Percentiles rank a stretch among this genome's conserved stretches.
phyloP scores from a whole-genome alignment of 2,797 vertebrate genomes.

The Hyperoplus immaculatus region DNA sequence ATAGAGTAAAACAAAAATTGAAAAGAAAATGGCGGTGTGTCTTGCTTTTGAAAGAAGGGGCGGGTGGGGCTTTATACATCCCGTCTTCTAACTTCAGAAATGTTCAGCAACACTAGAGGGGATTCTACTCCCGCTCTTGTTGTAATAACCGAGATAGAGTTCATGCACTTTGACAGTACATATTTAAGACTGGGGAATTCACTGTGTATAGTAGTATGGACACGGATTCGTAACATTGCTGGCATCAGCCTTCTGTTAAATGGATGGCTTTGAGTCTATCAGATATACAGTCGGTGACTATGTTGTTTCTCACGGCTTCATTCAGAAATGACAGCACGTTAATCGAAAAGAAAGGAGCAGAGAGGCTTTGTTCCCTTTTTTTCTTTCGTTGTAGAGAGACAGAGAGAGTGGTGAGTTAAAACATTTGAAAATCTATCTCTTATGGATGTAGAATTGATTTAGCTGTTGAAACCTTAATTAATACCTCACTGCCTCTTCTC shows the following conservation, averaged over 20 bases:
- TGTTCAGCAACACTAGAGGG: no score
- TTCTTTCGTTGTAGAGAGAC: background rate
- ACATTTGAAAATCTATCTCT: constrained; percentile 1
- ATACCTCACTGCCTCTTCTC: background rate
- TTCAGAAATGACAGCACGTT: constrained; percentile 9
- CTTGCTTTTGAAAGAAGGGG: no score
- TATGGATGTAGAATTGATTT: background rate
- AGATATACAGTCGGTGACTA: background rate
- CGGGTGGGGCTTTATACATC: no score
- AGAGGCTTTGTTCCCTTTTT: background rate
- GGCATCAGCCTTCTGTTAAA: background rate
- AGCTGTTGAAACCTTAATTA: background rate
- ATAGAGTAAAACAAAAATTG: no score
- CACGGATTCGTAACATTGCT: background rate
- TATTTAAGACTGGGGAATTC: no score
- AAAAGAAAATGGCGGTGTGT: no score
- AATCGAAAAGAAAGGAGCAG: background rate
- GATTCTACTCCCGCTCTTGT: no score
- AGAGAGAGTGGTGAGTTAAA: constrained; percentile 9
- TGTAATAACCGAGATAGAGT: no score
- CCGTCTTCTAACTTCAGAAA: no score
- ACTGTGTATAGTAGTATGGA: no score
- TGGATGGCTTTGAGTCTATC: background rate
- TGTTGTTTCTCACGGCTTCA: background rate
- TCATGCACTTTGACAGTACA: no score